Evolutionary conservation across 2,888 invertebrate species (phyloP).

Genomic region (Neuroscelio doddi): DNA sequence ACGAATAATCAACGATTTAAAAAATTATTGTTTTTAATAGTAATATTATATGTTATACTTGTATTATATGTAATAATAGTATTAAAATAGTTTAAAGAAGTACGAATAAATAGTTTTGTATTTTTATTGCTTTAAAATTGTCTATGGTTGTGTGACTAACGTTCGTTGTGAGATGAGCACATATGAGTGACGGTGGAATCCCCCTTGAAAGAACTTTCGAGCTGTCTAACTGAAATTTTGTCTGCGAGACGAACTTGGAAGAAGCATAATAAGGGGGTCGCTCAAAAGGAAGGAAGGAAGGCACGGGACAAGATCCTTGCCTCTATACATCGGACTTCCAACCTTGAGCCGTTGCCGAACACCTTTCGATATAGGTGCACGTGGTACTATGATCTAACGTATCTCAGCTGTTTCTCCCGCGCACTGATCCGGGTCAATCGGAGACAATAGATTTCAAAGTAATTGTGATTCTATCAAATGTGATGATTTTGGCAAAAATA

Average conservation of each 20-base stretch:
- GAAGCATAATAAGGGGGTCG: constrained; percentile 55
- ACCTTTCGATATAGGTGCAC: constrained; percentile 56
- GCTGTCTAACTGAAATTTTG: constrained; percentile 61
- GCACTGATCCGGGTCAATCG: constrained; percentile 35
- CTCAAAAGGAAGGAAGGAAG: constrained; percentile 61
- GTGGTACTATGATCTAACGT: constrained; percentile 59
- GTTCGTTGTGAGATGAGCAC: constrained; percentile 28
- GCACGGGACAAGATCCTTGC: constrained; percentile 66
- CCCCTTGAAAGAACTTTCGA: constrained; percentile 38
- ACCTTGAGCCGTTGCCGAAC: constrained; percentile 60
- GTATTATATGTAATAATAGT: no score
- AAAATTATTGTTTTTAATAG: no score
- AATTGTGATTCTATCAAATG: no score
- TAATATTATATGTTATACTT: no score
- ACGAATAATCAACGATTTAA: no score
- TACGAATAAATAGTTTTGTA: no score
- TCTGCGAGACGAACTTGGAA: constrained; percentile 51
- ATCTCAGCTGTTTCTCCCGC: constrained; percentile 65
- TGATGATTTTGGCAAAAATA: no score
- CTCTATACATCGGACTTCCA: constrained; percentile 60
- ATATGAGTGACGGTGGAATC: constrained; percentile 32
- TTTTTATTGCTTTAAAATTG: no score
- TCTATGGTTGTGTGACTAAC: constrained; percentile 24
- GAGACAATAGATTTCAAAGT: constrained; percentile 21
- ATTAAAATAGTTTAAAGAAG: no score